Percentiles rank a stretch among this genome's conserved stretches.
phyloP scores from a whole-genome alignment of 2,113 vertebrate species.

The Spea bombifrons region DNA sequence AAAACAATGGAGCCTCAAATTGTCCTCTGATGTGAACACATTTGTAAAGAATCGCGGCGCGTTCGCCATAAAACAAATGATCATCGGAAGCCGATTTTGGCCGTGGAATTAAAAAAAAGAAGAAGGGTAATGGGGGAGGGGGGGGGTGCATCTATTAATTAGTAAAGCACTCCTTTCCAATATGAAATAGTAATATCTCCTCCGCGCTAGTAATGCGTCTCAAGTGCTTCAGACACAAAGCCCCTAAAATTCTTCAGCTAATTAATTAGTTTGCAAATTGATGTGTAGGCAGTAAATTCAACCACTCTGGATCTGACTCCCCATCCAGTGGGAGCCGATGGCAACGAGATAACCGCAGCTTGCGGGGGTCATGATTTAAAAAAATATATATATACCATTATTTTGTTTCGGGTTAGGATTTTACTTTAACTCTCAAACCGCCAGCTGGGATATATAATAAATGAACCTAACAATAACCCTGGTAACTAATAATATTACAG shows the following conservation, averaged over 20 bases:
- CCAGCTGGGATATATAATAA: no score
- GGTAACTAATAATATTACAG: no score
- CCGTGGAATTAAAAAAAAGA: constrained; percentile 17
- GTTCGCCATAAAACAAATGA: constrained; percentile 24
- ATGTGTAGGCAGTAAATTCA: constrained; percentile 46
- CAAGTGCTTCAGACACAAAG: constrained; percentile 46
- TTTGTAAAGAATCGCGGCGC: constrained; percentile 61
- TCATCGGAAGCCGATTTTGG: constrained; percentile 6
- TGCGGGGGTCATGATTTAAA: constrained; percentile 42
- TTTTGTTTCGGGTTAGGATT: no score
- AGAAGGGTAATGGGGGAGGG: background rate
- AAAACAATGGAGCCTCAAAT: constrained; percentile 74
- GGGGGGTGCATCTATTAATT: constrained; percentile 43
- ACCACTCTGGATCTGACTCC: constrained; percentile 1
- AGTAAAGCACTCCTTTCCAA: constrained; percentile 42
- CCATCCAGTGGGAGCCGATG: background rate
- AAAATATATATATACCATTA: background rate
- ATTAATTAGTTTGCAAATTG: constrained; percentile 48
- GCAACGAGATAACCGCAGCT: background rate
- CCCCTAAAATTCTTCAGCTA: constrained; percentile 46
- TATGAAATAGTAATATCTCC: constrained; percentile 41
- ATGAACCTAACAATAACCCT: no score
- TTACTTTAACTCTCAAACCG: no score
- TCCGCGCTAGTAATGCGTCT: constrained; percentile 37
- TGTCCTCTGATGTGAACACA: constrained; percentile 72